These are phyloP conservation scores for Eleutherodactylus coqui DNA, from an alignment of 2,797 vertebrate genomes.

Conservation along the genomic window DNA sequence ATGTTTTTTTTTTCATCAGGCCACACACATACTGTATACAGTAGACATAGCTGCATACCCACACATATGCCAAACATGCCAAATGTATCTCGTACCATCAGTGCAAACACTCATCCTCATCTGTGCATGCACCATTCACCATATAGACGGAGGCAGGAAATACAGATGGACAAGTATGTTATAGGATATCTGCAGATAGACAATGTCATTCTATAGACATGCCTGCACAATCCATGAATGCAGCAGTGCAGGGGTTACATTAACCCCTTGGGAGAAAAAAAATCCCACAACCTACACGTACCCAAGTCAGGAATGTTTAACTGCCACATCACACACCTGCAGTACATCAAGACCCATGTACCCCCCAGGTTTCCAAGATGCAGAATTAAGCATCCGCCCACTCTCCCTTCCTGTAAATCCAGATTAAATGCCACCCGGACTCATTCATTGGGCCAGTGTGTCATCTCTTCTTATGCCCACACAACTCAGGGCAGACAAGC, in stretches of 20 bases:
- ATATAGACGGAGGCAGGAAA: background rate
- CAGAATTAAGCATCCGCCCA: conserved; percentile 32
- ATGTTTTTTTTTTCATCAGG: conserved; percentile 5
- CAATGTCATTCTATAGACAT: background rate
- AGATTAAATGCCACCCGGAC: conserved; percentile 44
- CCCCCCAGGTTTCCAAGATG: conserved; percentile 9
- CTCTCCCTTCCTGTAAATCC: conserved; percentile 43
- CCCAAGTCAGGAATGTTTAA: too few species aligned
- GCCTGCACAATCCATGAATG: background rate
- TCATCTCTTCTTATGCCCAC: background rate
- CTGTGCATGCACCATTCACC: background rate
- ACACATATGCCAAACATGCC: background rate
- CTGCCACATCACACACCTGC: conserved; percentile 37
- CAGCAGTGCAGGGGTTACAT: background rate
- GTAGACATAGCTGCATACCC: background rate
- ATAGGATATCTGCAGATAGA: background rate
- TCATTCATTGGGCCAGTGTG: conserved; percentile 36
- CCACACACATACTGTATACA: conserved; percentile 44
- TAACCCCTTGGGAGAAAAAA: background rate
- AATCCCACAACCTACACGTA: background rate
- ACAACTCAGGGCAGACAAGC: background rate
- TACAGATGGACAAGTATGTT: too few species aligned
- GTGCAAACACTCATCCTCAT: background rate
- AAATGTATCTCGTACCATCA: background rate
- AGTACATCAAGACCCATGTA: background rate